Conservation (phyloP, 2,113 vertebrate genomes). For the Odocoileus hemionus region DNA sequence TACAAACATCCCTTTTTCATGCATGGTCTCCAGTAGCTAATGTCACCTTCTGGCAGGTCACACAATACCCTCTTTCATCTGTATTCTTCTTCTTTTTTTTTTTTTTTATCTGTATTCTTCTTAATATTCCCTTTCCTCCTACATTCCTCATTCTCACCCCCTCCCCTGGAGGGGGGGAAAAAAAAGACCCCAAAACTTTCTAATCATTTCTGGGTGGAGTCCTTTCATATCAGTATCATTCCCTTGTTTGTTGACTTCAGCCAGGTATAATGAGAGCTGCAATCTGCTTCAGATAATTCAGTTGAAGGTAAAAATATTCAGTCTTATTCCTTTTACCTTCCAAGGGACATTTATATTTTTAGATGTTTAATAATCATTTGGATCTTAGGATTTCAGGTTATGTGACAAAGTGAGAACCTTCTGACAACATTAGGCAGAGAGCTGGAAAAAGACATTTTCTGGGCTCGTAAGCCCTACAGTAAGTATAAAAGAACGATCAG, state of each 20-base stretch:
- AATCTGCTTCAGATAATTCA: slow-evolving; percentile 18
- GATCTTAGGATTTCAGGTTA: not conserved
- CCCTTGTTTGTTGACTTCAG: not conserved
- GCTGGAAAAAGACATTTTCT: not conserved
- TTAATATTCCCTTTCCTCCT: not conserved
- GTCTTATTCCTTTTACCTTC: slow-evolving; percentile 5
- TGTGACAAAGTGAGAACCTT: not conserved
- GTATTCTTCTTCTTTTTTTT: not conserved
- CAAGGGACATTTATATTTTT: slow-evolving; percentile 22
- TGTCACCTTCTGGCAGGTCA: not conserved
- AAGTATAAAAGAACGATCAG: not conserved
- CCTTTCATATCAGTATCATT: not conserved
- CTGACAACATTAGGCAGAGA: not conserved
- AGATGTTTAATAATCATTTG: not conserved
- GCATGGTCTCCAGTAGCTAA: not conserved
- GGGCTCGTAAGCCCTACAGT: not conserved
- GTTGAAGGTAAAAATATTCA: not conserved
- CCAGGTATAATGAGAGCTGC: not conserved
- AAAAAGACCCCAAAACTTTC: not conserved
- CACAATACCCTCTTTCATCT: not conserved
- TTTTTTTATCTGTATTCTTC: not conserved
- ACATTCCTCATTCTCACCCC: not conserved
- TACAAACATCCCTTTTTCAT: not conserved
- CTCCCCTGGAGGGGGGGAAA: not conserved
- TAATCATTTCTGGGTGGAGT: not conserved